Conservation (phyloP, 2,113 vertebrate species). For the Bolborhynchus lineola region DNA sequence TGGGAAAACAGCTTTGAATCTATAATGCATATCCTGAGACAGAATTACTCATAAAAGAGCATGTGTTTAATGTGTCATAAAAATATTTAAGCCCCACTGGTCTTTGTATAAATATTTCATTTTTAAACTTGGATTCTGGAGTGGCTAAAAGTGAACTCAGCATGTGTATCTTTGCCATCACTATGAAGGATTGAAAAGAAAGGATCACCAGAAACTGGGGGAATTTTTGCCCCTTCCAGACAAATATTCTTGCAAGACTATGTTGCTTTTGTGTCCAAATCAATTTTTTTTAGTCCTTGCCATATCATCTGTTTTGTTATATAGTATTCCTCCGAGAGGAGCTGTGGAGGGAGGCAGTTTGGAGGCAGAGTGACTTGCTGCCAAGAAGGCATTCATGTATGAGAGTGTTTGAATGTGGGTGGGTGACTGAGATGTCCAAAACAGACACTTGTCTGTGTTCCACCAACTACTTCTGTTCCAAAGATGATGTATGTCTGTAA, state of each 20-base stretch:
- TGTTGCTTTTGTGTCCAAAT: background rate
- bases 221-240: background rate
- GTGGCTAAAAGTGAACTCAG: background rate
- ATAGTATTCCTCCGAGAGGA: background rate
- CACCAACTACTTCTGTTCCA: background rate
- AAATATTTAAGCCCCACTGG: slow-evolving; percentile 29
- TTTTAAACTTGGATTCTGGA: background rate
- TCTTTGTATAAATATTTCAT: slow-evolving; percentile 27
- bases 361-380: background rate
- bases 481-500: background rate
- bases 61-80: slow-evolving; percentile 43
- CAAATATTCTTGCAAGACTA: background rate
- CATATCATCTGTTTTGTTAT: background rate
- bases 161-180: background rate
- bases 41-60: slow-evolving; percentile 8
- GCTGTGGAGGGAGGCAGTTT: background rate
- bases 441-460: background rate
- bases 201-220: background rate
- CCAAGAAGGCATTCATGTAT: background rate
- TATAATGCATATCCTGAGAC: background rate
- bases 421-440: background rate
- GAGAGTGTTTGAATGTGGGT: background rate
- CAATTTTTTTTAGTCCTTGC: background rate
- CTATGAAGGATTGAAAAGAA: background rate
- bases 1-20: slow-evolving; percentile 8